phyloP scores from a whole-genome alignment of 2,888 invertebrate genomes.

The Coleophora flavipennella region DNA sequence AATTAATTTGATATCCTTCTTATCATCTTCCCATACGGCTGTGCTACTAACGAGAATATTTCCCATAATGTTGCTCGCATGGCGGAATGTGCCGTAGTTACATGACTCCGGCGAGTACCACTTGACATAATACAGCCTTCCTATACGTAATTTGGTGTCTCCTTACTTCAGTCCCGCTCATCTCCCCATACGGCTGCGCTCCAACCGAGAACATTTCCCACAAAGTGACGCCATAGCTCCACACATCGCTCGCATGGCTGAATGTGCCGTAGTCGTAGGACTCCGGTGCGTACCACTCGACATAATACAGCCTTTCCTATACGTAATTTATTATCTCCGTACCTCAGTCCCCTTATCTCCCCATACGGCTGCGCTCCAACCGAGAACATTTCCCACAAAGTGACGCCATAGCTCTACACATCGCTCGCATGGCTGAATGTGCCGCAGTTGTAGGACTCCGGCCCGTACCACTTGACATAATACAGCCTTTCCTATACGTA shows the following conservation, averaged over 20 bases:
- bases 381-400: slow-evolving; percentile 97
- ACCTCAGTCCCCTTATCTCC: slow-evolving; percentile 91
- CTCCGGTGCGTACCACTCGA: slow-evolving; percentile 94
- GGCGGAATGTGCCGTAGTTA: slow-evolving; percentile 93
- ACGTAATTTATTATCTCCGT: slow-evolving; percentile 26
- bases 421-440: slow-evolving; percentile 95
- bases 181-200: slow-evolving; percentile 91
- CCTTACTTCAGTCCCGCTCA: slow-evolving; percentile 86
- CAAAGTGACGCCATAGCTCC: slow-evolving; percentile 95
- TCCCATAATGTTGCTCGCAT: slow-evolving; percentile 97
- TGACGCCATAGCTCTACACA: slow-evolving; percentile 96
- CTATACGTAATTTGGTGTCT: too few relatives aligned
- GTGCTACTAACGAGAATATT: slow-evolving; percentile 91
- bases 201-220: slow-evolving; percentile 98
- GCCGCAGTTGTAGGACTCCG: slow-evolving; percentile 94
- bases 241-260: slow-evolving; percentile 94
- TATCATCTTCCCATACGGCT: slow-evolving; percentile 92
- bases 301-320: too few relatives aligned
- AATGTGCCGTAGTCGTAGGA: slow-evolving; percentile 94
- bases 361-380: slow-evolving; percentile 92
- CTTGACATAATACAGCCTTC: too few relatives aligned
- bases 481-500: too few relatives aligned
- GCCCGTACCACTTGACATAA: slow-evolving; percentile 94
- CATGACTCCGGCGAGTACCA: slow-evolving; percentile 96
- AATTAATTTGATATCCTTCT: too few relatives aligned